These are phyloP conservation scores for Drosophila formosana DNA, from an alignment of 2,888 invertebrate genomes.

Conservation along the genomic window DNA sequence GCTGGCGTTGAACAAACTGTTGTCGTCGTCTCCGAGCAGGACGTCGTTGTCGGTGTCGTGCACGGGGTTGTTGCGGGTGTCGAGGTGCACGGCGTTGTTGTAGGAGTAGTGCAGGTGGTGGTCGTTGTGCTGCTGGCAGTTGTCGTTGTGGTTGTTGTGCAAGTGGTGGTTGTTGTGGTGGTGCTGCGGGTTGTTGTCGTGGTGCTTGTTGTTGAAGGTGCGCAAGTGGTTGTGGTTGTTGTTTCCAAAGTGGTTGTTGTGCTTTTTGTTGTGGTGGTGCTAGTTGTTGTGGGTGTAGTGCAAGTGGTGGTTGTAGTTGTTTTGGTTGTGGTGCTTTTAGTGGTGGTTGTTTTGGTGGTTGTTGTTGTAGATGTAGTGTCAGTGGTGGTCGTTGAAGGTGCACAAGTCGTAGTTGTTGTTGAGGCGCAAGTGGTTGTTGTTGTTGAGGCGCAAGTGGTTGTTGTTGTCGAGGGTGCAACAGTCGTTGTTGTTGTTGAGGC, in stretches of 20 bases:
- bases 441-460: slow-evolving; percentile 7
- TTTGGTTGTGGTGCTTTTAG: background rate
- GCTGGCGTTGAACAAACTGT: background rate
- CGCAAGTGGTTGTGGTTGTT: slow-evolving; percentile 9
- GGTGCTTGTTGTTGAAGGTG: slow-evolving; percentile 1
- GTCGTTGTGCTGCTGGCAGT: background rate
- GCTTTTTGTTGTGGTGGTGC: background rate
- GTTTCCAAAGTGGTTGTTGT: slow-evolving; percentile 2
- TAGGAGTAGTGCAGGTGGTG: background rate
- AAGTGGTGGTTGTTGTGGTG: slow-evolving; percentile 11
- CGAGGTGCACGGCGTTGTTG: slow-evolving; percentile 9
- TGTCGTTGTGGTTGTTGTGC: background rate
- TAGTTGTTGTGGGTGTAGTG: background rate
- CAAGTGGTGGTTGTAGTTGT: slow-evolving; percentile 1
- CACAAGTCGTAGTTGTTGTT: background rate
- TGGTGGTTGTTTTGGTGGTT: background rate
- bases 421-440: slow-evolving; percentile 10
- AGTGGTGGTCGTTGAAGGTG: background rate
- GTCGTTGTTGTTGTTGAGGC: background rate
- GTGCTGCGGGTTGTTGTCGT: background rate
- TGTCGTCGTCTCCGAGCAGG: slow-evolving; percentile 8
- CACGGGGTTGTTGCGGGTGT: slow-evolving; percentile 5
- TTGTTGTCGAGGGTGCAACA: no score
- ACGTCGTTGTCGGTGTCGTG: slow-evolving; percentile 1
- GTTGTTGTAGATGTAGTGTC: background rate